Evolutionary conservation across 2,888 invertebrate genomes (phyloP).

Genomic region (Polyommatus icarus): DNA sequence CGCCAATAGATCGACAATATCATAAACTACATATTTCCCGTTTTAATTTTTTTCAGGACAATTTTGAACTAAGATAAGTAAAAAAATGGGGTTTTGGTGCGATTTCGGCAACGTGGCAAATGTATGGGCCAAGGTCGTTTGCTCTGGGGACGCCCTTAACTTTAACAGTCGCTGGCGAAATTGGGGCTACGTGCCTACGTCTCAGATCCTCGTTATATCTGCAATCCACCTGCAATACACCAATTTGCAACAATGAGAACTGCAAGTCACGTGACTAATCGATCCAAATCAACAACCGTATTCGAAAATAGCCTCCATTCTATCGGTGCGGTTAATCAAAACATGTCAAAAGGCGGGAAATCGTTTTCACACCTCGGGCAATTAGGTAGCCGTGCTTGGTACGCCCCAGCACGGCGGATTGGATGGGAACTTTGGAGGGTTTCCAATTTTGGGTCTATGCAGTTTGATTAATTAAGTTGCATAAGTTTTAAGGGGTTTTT

Average conservation of each 20-base stretch:
- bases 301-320: slow-evolving; percentile 35
- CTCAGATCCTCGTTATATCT: not conserved
- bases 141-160: too few species aligned
- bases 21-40: too few species aligned
- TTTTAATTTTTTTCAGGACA: too few species aligned
- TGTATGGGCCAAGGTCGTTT: too few species aligned
- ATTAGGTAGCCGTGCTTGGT: slow-evolving; percentile 49
- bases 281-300: slow-evolving; percentile 26
- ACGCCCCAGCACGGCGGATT: slow-evolving; percentile 44
- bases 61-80: too few species aligned
- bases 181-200: too few species aligned
- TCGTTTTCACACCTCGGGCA: slow-evolving; percentile 53
- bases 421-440: slow-evolving; percentile 36
- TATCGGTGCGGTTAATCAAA: slow-evolving; percentile 42
- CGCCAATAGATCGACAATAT: too few species aligned
- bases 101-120: too few species aligned
- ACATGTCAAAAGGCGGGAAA: slow-evolving; percentile 50
- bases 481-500: not conserved
- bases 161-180: too few species aligned
- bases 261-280: slow-evolving; percentile 26
- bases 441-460: slow-evolving; percentile 35
- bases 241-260: slow-evolving; percentile 26
- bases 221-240: slow-evolving; percentile 29
- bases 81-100: too few species aligned
- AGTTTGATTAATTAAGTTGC: slow-evolving; percentile 26